These are phyloP conservation scores for Lamellibrachia columna DNA, from an alignment of 2,888 invertebrate genomes.

Conservation along the genomic window DNA sequence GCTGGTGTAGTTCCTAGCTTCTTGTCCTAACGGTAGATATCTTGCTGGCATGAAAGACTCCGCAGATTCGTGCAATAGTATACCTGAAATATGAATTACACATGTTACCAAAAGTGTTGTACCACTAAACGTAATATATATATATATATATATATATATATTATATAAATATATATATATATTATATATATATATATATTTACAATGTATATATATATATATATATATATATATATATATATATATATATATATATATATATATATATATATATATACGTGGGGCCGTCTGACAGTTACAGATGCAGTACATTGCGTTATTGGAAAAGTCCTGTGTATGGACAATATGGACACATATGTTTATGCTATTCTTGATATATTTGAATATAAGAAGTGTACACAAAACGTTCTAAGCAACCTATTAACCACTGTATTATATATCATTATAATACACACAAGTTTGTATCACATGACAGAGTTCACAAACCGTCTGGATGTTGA, in stretches of 20 bases:
- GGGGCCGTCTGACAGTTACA: too few species aligned
- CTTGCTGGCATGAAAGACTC: not conserved
- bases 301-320: too few species aligned
- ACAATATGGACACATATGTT: too few species aligned
- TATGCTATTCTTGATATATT: too few species aligned
- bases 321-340: too few species aligned
- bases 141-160: not conserved
- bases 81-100: not conserved
- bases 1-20: not conserved
- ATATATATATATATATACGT: too few species aligned
- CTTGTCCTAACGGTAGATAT: not conserved
- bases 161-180: not conserved
- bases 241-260: too few species aligned
- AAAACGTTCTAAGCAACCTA: not conserved
- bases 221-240: too few species aligned
- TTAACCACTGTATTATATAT: not conserved
- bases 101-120: not conserved
- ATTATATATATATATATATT: too few species aligned
- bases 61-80: not conserved
- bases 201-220: too few species aligned
- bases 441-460: not conserved
- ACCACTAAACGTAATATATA: not conserved
- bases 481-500: not conserved
- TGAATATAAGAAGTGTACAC: not conserved
- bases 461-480: not conserved